Percentiles rank a stretch among this genome's conserved stretches.
These are phyloP conservation scores for Strigamia maritima DNA, from an alignment of 2,888 invertebrate species.

Conservation along the genomic window DNA sequence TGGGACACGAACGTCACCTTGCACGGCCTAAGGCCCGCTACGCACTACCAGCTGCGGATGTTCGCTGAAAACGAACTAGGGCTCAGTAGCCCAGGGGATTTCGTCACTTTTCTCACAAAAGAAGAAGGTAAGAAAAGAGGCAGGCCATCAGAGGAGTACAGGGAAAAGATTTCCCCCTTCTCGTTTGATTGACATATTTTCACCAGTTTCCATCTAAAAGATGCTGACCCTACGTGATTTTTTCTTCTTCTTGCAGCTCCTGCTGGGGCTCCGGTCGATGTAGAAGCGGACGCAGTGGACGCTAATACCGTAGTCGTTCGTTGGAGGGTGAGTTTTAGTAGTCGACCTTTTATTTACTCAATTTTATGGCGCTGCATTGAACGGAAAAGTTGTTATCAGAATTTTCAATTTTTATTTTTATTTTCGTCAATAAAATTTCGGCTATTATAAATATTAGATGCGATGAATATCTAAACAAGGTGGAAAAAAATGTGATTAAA, in stretches of 20 bases:
- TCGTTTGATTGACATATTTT: constrained; percentile 31
- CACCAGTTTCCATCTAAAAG: constrained; percentile 8
- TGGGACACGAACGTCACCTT: constrained; percentile 31
- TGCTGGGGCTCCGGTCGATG: constrained; percentile 31
- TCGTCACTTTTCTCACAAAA: constrained; percentile 47
- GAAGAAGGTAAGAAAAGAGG: constrained; percentile 49
- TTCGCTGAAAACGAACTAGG: constrained; percentile 52
- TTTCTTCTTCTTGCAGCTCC: constrained; percentile 26
- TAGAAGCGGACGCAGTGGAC: constrained; percentile 36
- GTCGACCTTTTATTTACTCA: background rate
- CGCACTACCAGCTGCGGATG: constrained; percentile 50
- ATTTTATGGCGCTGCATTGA: background rate
- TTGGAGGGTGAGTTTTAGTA: constrained; percentile 49
- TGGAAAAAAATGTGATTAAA: background rate
- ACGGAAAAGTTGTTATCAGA: background rate
- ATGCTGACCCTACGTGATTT: constrained; percentile 13
- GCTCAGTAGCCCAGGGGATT: constrained; percentile 48
- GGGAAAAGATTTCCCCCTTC: constrained; percentile 13
- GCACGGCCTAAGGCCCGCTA: constrained; percentile 49
- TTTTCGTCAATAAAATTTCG: background rate
- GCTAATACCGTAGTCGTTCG: constrained; percentile 28
- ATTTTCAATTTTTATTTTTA: background rate
- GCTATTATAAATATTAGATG: background rate
- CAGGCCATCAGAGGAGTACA: constrained; percentile 8
- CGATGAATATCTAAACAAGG: background rate